Evolutionary conservation across 2,113 vertebrate genomes (phyloP), one percentile per base, ranked within the genome.

Genomic region (Marcusenius ussheri): DNA sequence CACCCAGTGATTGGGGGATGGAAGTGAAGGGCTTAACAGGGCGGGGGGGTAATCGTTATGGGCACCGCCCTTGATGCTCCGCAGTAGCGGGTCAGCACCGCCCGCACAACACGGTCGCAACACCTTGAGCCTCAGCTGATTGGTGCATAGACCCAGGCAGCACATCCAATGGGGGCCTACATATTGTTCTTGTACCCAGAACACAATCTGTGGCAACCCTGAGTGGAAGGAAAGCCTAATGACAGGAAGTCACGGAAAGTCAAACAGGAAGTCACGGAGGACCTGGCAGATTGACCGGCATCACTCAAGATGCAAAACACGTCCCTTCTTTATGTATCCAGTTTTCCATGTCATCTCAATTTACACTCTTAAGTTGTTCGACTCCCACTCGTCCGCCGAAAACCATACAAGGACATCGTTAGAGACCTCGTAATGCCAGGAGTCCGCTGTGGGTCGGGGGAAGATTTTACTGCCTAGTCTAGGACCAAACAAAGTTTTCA

Each of bases 401-500:
- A 77, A 77, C 7, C 70, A 77, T 35, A 77, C 11, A 13, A 77
- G 35, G 6, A 77, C 31, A 17, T 17, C 6, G 70, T 70, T 27
- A 31, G n/a, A 70, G 10, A 70, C n/a, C 10, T 4, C 9, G 21
- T 27, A 50, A 24, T 86, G 47, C 11, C 24, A 13, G 45, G 10
- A 13, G 47, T 50, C 45, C 0, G 19, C 47, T 53, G 85, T 24
- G 31, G 21, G 27, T 35, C 1, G 24, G 13, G 13, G 35, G 15
- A 39, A 87, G 27, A 53, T 39, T 53, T 35, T 27, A 87, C n/a
- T 51, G 84, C 21, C 84, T 31, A 51, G 50, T 87, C 47, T 15
- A 35, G 17, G 50, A 7, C 45, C 84, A 86, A 86, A 87, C n/a
- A 87, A 47, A 56, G 85, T 53, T 87, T 87, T 87, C 85, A 87